Evolutionary conservation across 2,113 vertebrate species (phyloP), one percentile per base, ranked within the genome.

Genomic region (Spea multiplicata): DNA sequence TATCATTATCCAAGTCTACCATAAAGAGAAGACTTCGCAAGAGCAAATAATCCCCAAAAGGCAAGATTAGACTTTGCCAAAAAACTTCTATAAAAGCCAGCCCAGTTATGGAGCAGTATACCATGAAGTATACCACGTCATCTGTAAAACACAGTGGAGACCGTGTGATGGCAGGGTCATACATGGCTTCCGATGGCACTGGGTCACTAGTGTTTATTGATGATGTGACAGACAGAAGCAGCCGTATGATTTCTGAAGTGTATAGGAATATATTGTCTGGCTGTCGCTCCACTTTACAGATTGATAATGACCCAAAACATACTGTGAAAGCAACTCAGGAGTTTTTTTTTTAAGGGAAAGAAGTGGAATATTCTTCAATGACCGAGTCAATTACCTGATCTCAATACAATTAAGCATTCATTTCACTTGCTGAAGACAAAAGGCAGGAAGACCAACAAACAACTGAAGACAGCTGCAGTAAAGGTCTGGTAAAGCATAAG

Each of bases 31-130:
- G 55, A 59, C 55, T 9, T 59, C 55, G 4, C 55, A 4, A 59
- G 55, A 13, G 55, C 55, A 9, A 59, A 59, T 3, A 59, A 71
- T 8, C 52, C 52, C 9, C 8, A 17, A 46, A 71, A 71, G 16
- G n/a, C n/a, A 48, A 71, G 69, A 55, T 71, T 30, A 71, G 69
- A 71, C 6, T 68, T 68, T 71, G 5, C 3, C 69, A 71, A 53
- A 71, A 8, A 47, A 46, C 14, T 3, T 68, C 66, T 68, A 68
- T 46, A 68, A 30, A 47, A 70, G 48, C 67, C 67, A 70, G 67
- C 46, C 45, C 46, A 70, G 67, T 70, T 70, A 46, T 49, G 67
- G 67, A 49, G n/a, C 44, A 68, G 66, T n/a, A 50, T 71, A 52
- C 68, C 52, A 5, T 48, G 8, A 69, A 49, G 46, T 46, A 49